Percentiles rank a stretch among this genome's conserved stretches.
Evolutionary conservation across 2,888 invertebrate genomes (phyloP).

Genomic region (Allophyes oxyacanthae): DNA sequence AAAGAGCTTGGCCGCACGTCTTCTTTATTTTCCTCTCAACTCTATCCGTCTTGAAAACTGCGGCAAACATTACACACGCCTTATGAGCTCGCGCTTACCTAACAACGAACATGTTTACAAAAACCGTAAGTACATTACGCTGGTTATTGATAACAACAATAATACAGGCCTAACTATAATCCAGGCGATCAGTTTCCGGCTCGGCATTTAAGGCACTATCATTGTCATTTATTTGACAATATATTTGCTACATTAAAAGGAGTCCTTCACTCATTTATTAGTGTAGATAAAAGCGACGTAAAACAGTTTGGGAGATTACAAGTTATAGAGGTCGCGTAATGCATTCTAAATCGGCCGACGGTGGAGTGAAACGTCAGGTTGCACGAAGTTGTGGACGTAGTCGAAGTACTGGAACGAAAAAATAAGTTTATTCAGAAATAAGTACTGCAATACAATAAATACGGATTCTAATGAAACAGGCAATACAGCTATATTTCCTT

Average conservation of each 20-base stretch:
- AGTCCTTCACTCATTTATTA: conserved; percentile 46
- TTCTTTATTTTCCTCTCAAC: neutral
- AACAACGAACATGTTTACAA: conserved; percentile 62
- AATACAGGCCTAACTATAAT: conserved; percentile 40
- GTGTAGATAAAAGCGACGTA: conserved; percentile 39
- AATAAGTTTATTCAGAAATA: no score
- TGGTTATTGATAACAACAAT: conserved; percentile 57
- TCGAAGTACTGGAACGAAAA: neutral
- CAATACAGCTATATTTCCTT: conserved; percentile 26
- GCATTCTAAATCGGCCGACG: conserved; percentile 32
- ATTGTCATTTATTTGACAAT: conserved; percentile 20
- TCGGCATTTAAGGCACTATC: conserved; percentile 18
- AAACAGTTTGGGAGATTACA: conserved; percentile 36
- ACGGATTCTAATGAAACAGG: conserved; percentile 12
- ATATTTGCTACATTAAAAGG: conserved; percentile 27
- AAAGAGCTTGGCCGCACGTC: neutral
- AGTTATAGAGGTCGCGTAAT: conserved; percentile 47
- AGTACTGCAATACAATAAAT: neutral
- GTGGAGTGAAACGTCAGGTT: conserved; percentile 19
- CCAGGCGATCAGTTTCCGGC: conserved; percentile 55
- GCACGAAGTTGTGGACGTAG: neutral
- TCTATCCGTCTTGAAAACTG: conserved; percentile 13
- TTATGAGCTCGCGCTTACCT: conserved; percentile 54
- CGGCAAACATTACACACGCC: conserved; percentile 29
- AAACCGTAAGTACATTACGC: conserved; percentile 52